Evolutionary conservation across 2,113 vertebrate species (phyloP), one percentile per base, ranked within the genome.

Genomic region (Oryzias javanicus): DNA sequence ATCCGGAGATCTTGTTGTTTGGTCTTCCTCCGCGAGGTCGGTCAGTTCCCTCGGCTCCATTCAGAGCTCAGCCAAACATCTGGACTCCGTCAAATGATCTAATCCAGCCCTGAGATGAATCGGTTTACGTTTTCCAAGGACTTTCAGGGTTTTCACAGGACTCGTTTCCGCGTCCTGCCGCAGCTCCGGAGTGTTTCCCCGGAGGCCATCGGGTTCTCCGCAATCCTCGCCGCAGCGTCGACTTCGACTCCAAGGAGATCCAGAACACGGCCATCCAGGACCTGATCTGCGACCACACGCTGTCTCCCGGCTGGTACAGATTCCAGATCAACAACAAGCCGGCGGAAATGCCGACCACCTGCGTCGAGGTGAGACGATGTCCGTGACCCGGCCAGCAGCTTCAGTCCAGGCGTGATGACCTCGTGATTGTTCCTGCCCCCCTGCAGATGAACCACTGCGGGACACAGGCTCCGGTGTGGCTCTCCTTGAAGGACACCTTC

Each of bases 401-500:
- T 18, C 49, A 70, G 70, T 4, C 42, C 52, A 79, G 75, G 25
- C 78, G 68, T 1, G 55, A 74, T 52, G 27, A 68, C 44, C 44
- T 42, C 58, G 19, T 82, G n/a, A 78, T 55, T 52, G 60, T 71
- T 72, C 80, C 16, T 64, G 8, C 61, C 20, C 10, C 22, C 18
- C 49, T n/a, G 46, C 51, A 95, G 93, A 92, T 94, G 92, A 94
- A 94, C 72, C 93, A 82, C 53, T 94, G 93, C 0, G 92, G 94
- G 1, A 95, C 93, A 0, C 92, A 94, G 89, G 93, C 93, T 22
- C 94, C 92, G 0, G 89, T 94, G 66, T 95, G 94, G 92, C 89
- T 94, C 54, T 91, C 76, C 0, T 76, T 93, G 72, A 75, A 68
- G 58, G 92, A 90, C 18, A 50, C 73, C 18, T 62, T 83, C 8